A percentile compares a stretch with the other conserved stretches of the same genome.
Evolutionary conservation across 2,888 invertebrate genomes (phyloP).

Genomic region (Anthophora plumipes): DNA sequence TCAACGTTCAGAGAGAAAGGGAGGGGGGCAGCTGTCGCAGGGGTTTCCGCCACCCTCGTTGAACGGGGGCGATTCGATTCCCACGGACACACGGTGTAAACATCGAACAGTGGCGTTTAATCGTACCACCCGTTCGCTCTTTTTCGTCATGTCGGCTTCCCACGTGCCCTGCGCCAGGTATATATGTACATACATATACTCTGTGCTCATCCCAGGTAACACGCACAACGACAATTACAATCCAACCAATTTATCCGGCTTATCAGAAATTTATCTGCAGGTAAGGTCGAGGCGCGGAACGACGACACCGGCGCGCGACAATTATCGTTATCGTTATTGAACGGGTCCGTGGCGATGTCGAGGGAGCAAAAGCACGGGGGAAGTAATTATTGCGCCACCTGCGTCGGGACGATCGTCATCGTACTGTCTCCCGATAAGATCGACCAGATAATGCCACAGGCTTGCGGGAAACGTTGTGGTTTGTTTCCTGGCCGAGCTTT

Average conservation of each 20-base stretch:
- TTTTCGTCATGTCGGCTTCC: constrained; percentile 26
- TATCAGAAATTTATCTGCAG: constrained; percentile 80
- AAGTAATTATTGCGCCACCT: constrained; percentile 73
- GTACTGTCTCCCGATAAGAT: constrained; percentile 56
- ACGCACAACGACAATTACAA: constrained; percentile 84
- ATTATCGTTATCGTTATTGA: constrained; percentile 75
- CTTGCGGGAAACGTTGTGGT: constrained; percentile 51
- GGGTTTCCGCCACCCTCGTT: constrained; percentile 8
- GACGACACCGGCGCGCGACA: constrained; percentile 62
- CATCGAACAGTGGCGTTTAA: constrained; percentile 59
- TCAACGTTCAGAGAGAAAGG: constrained; percentile 4
- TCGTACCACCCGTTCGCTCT: constrained; percentile 39
- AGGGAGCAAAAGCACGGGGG: constrained; percentile 41
- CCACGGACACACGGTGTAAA: constrained; percentile 65
- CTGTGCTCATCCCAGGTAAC: constrained; percentile 61
- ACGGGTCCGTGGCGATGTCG: constrained; percentile 35
- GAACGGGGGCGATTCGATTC: constrained; percentile 53
- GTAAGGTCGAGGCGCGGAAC: constrained; percentile 56
- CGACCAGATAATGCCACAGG: constrained; percentile 46
- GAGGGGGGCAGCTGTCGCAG: constrained; percentile 53
- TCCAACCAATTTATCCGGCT: constrained; percentile 80
- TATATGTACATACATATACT: too few relatives aligned
- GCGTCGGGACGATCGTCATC: constrained; percentile 64
- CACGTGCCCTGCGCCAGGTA: constrained; percentile 41
- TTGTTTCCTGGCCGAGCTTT: constrained; percentile 54